A percentile compares a stretch with the other conserved stretches of the same genome.
Conservation (phyloP, 1,140 invertebrate genomes). For the Plectrocnemia conspersa region DNA sequence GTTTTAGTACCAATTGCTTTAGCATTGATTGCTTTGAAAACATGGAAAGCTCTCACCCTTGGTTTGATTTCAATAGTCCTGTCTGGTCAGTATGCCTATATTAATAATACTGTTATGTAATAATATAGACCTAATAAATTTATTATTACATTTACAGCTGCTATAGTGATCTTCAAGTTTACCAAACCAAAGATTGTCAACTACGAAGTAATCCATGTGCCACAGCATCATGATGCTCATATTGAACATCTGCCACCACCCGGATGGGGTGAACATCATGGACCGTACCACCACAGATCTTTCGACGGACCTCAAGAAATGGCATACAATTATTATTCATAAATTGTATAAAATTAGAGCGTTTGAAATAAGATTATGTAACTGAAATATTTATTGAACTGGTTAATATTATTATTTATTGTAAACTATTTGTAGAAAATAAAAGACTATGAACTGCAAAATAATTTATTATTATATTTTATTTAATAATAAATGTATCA, state of each 20-base stretch:
- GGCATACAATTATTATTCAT: constrained; percentile 60
- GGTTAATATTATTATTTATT: constrained; percentile 37
- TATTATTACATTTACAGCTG: constrained; percentile 51
- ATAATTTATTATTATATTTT: constrained; percentile 3
- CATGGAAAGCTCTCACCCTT: constrained; percentile 80
- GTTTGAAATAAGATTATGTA: constrained; percentile 4
- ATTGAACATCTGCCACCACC: constrained; percentile 52
- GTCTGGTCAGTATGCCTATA: constrained; percentile 48
- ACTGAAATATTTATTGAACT: constrained; percentile 32
- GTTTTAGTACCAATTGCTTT: constrained; percentile 73
- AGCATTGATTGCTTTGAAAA: constrained; percentile 76
- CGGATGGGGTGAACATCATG: constrained; percentile 56
- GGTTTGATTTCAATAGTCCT: constrained; percentile 77
- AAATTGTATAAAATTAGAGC: constrained; percentile 21
- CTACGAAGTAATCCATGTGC: constrained; percentile 80
- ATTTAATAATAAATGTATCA: no score
- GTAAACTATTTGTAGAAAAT: constrained; percentile 28
- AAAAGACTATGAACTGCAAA: constrained; percentile 15
- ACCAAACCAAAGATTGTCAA: constrained; percentile 77
- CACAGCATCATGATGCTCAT: constrained; percentile 70
- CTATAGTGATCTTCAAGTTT: constrained; percentile 78
- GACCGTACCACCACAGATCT: constrained; percentile 57
- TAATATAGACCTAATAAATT: constrained; percentile 31
- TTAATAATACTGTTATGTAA: constrained; percentile 1
- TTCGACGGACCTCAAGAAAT: constrained; percentile 58